Evolutionary conservation across 2,113 vertebrate species (phyloP), one percentile per base, ranked within the genome.

Genomic region (Tiliqua scincoides): DNA sequence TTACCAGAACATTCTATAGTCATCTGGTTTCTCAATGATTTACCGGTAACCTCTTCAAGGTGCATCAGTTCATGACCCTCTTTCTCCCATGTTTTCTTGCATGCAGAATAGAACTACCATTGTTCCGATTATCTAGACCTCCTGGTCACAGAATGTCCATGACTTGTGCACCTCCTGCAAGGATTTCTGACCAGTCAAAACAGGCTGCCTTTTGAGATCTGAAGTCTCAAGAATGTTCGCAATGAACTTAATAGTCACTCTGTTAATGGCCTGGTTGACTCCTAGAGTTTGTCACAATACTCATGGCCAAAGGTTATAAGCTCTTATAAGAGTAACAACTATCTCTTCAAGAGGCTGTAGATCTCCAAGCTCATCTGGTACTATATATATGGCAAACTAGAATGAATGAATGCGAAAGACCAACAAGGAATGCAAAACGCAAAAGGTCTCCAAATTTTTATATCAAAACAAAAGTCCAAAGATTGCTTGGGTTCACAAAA

Each of bases 391-490:
- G 37, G 10, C 40, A 73, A 65, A 67, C 25, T 18, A 48, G 15
- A 48, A 80, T 35, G 40, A 81, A 68, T 21, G 40, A 54, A 81
- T 54, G 54, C 4, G 11, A 81, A 70, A 82, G 30, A 79, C 21
- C 57, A 87, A 20, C 12, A 86, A 48, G 57, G 17, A 85, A 68
- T 82, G 48, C 84, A 76, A 83, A 68, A 57, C 67, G 83, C 62
- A 70, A 65, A 72, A 71, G 35, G 85, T 54, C 73, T 89, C 54
- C 52, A 82, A n/a, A 84, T 54, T 76, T 14, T 79, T 23, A 9
- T 27, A 68, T 65, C 35, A 65, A 63, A 62, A 79, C 40, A 1
- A 61, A 68, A 27, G 23, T 43, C 21, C 23, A 63, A 27, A 79
- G 59, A 20, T 27, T 23, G 17, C n/a, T 40, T 17, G 61, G 4